A percentile compares a stretch with the other conserved stretches of the same genome.
Evolutionary conservation across 2,888 invertebrate species (phyloP).

Genomic region (Cremastobaeus sp.): DNA sequence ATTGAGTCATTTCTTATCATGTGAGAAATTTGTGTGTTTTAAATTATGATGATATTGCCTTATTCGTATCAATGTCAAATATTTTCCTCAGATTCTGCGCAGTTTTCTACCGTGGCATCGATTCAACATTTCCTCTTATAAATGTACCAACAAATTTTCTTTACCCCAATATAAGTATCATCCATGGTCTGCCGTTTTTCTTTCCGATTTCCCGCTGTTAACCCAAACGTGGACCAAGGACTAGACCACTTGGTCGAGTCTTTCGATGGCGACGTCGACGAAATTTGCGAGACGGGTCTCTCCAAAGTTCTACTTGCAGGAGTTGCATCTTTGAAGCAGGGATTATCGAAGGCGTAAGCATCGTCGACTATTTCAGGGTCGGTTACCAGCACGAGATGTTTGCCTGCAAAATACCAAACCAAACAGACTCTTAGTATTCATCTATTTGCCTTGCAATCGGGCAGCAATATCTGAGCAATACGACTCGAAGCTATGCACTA

Average conservation of each 20-base stretch:
- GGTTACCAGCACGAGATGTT: constrained; percentile 85
- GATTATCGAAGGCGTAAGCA: constrained; percentile 89
- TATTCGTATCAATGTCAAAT: background rate
- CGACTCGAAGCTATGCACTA: too few relatives aligned
- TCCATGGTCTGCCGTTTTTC: constrained; percentile 81
- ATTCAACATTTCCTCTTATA: too few relatives aligned
- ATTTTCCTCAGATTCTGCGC: too few relatives aligned
- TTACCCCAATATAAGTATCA: constrained; percentile 80
- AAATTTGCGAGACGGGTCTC: constrained; percentile 64
- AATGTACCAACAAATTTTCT: background rate
- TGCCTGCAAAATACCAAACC: constrained; percentile 78
- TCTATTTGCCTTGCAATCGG: too few relatives aligned
- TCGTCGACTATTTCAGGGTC: constrained; percentile 88
- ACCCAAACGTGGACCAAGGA: constrained; percentile 79
- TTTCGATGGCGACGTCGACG: constrained; percentile 63
- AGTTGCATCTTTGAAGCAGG: constrained; percentile 82
- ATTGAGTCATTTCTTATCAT: constrained; percentile 35
- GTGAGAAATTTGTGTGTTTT: constrained; percentile 23
- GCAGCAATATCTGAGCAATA: too few relatives aligned
- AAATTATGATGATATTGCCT: background rate
- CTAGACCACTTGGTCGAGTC: constrained; percentile 72
- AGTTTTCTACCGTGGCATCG: background rate
- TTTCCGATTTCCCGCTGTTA: constrained; percentile 70
- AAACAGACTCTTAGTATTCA: too few relatives aligned
- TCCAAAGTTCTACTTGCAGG: constrained; percentile 75